These are phyloP conservation scores for Lycaon pictus DNA, from an alignment of 2,113 vertebrate genomes.

Conservation along the genomic window DNA sequence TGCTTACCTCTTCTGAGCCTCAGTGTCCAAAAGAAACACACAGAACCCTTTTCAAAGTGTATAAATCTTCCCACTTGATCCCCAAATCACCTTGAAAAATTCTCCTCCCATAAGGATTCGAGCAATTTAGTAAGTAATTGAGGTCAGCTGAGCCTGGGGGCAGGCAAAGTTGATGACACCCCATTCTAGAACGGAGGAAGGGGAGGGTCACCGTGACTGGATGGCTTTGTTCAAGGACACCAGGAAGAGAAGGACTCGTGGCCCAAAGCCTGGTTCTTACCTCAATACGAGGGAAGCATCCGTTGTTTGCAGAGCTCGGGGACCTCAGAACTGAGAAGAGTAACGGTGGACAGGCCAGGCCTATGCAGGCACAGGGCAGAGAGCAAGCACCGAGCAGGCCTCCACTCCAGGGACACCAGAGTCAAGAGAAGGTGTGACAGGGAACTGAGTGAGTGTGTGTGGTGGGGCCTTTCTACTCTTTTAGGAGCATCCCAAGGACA, in stretches of 20 bases:
- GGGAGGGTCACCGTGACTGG: neutral
- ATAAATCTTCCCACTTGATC: neutral
- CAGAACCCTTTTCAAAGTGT: neutral
- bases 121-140: neutral
- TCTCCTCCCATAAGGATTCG: neutral
- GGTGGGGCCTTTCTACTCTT: neutral
- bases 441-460: neutral
- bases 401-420: neutral
- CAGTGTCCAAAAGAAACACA: neutral
- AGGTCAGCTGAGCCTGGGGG: neutral
- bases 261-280: neutral
- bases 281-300: neutral
- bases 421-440: neutral
- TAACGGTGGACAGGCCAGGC: neutral
- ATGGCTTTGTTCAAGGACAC: neutral
- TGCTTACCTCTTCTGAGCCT: neutral
- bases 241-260: no score
- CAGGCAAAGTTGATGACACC: neutral
- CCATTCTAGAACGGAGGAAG: neutral
- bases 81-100: neutral
- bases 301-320: neutral
- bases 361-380: fast-evolving
- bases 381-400: neutral
- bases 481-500: neutral
- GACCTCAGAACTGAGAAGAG: neutral